Evolutionary conservation across 2,888 invertebrate genomes (phyloP), one percentile per base, ranked within the genome.

Genomic region (Mongoloraphidia duomilia): DNA sequence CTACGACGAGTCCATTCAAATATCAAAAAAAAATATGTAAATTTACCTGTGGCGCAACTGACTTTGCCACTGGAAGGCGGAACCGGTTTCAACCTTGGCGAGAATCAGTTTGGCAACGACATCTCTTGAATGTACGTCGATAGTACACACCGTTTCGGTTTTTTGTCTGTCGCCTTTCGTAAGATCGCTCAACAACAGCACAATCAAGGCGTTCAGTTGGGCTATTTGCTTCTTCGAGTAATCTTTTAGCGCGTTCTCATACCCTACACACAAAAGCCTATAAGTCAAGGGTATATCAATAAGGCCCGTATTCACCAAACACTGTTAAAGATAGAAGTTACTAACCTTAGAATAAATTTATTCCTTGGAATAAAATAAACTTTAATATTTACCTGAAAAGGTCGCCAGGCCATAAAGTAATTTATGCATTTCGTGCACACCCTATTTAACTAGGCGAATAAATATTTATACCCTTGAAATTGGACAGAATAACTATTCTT

Each of bases 111-210:
- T 92, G 0, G 82, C 80, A 0, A 95, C 90, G 8, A 95, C 93
- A 65, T 95, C 95, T 60, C 95, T 74, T 5, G 92, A 91, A 62
- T 95, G 95, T 2, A 95, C 95, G 63, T 92, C 91, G 52, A 91
- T 93, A 3, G 95, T 95, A 67, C 95, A 95, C 59, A 96, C 87
- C 0, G 95, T 93, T 89, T 93, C 94, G 58, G 95, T 91, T 67
- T 95, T 95, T 66, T 93, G 93, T 11, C 95, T 77, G 59, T 93
- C 90, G 2, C 86, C 86, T 1, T 78, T 73, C 0, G 80, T 78
- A 53, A 95, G 69, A 57, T 93, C 88, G 0, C 89, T 89, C 54
- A 94, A 69, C 47, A 95, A 68, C 46, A 92, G 71, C 8, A 75
- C 72, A 55, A 95, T 95, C n/a, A 95, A 71, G 0, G 84, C 75